Conservation (phyloP, 2,888 invertebrate species). For the Mythimna loreyi region DNA sequence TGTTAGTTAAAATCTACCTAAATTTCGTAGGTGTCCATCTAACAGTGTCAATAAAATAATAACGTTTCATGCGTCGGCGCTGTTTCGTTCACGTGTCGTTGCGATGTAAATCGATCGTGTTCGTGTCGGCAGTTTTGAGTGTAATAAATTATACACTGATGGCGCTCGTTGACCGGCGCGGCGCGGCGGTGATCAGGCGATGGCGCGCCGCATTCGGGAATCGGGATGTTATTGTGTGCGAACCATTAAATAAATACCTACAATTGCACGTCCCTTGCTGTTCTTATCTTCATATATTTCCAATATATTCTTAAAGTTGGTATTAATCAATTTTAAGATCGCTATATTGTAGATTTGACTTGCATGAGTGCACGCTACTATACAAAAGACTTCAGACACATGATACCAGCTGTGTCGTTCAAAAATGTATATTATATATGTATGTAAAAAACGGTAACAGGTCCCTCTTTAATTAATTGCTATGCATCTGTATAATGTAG, state of each 20-base stretch:
- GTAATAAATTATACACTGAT: constrained; percentile 57
- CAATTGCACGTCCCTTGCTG: constrained; percentile 33
- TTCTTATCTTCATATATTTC: constrained; percentile 38
- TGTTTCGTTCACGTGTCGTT: constrained; percentile 56
- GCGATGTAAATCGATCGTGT: constrained; percentile 61
- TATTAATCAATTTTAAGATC: too few species aligned
- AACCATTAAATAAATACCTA: constrained; percentile 49
- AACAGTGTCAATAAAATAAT: constrained; percentile 21
- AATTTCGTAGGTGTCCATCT: constrained; percentile 10
- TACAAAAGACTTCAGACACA: constrained; percentile 5
- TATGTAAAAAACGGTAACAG: constrained; percentile 22
- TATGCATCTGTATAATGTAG: constrained; percentile 20
- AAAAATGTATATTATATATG: constrained; percentile 23
- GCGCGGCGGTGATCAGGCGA: constrained; percentile 53
- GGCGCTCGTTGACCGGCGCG: constrained; percentile 1
- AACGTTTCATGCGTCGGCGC: constrained; percentile 16
- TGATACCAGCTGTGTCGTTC: constrained; percentile 31
- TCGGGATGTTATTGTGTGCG: constrained; percentile 45
- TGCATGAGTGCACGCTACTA: constrained; percentile 15
- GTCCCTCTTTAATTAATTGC: constrained; percentile 34
- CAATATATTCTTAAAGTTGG: constrained; percentile 29
- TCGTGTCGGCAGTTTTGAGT: constrained; percentile 48
- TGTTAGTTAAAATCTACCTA: too few species aligned
- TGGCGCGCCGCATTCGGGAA: constrained; percentile 48
- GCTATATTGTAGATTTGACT: constrained; percentile 22